Base-by-base conservation (phyloP, 2,113 vertebrate genomes). In the Toxostoma redivivum region DNA sequence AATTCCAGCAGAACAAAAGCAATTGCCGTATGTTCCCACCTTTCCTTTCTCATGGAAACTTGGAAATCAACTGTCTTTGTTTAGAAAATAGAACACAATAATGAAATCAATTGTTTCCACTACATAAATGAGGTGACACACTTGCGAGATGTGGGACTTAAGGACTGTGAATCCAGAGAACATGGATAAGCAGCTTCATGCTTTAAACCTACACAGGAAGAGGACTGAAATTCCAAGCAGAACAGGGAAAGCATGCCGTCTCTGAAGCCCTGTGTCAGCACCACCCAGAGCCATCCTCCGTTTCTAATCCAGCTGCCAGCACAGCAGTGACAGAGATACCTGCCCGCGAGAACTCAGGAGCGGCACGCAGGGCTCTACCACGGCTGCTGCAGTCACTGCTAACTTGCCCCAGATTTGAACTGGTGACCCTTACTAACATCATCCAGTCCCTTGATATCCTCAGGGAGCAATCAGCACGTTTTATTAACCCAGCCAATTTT, bases 401-500 rank as follows among this genome's bases (percentile, higher is more conserved):
- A 92, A 81, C 82, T 33, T 71, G 92, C 88, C 92, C 92, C 72
- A 89, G 74, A 28, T 92, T 60, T 93, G 95, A 95, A 94, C 95
- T 74, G 77, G 92, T 78, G 93, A 90, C 94, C 94, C 95, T 94
- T 17, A 95, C 92, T 94, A 95, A 86, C 76, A 92, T 86, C 82
- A 92, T 93, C 86, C 86, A 86, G 82, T 78, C 48, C 90, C 94
- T 71, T 50, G 87, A 96, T 92, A 78, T 95, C 94, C 92, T 83
- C 85, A 44, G 95, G 92, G 95, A 97, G 94, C 94, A 78, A 95
- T 95, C 82, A 90, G 90, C 82, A 90, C 60, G 17, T 96, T 95
- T 95, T 93, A 95, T 92, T 92, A 94, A 96, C 87, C 84, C 79
- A 86, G 95, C 78, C 93, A 88, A 92, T 95, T 95, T 80, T 80